A percentile compares a stretch with the other conserved stretches of the same genome.
Evolutionary conservation across 2,113 vertebrate species (phyloP).

Genomic region (Alligator mississippiensis): DNA sequence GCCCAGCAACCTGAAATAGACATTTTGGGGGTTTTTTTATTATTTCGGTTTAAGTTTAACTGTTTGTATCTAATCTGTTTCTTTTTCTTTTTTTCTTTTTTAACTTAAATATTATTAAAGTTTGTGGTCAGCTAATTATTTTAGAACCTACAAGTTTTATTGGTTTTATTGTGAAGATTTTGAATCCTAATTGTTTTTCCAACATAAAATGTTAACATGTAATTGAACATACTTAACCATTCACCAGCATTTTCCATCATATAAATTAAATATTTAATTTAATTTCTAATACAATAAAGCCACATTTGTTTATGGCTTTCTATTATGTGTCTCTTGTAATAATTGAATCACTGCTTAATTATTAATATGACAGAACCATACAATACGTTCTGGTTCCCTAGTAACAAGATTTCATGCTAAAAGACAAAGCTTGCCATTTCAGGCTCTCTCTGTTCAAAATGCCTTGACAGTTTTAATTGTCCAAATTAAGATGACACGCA

Average conservation of each 20-base stretch:
- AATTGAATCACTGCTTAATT: neutral
- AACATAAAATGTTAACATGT: neutral
- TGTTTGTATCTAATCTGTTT: neutral
- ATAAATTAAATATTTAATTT: constrained; percentile 14
- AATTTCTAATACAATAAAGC: neutral
- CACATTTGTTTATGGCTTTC: neutral
- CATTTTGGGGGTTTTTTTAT: too few species aligned
- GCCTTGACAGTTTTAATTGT: constrained; percentile 2
- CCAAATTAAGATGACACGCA: neutral
- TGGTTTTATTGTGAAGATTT: neutral
- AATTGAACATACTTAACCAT: neutral
- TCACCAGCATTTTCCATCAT: neutral
- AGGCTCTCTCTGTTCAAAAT: neutral
- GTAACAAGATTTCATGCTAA: neutral
- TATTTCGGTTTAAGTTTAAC: neutral
- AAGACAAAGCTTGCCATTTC: constrained; percentile 10
- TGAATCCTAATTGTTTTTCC: neutral
- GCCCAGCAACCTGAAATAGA: too few species aligned
- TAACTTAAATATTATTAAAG: neutral
- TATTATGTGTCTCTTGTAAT: neutral
- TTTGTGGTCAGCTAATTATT: neutral
- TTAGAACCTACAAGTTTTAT: neutral
- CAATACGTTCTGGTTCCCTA: neutral
- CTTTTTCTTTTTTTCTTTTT: neutral
- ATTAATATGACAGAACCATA: neutral